A percentile compares a stretch with the other conserved stretches of the same genome.
Evolutionary conservation across 1,140 invertebrate genomes (phyloP).

Genomic region (Episyrphus balteatus): DNA sequence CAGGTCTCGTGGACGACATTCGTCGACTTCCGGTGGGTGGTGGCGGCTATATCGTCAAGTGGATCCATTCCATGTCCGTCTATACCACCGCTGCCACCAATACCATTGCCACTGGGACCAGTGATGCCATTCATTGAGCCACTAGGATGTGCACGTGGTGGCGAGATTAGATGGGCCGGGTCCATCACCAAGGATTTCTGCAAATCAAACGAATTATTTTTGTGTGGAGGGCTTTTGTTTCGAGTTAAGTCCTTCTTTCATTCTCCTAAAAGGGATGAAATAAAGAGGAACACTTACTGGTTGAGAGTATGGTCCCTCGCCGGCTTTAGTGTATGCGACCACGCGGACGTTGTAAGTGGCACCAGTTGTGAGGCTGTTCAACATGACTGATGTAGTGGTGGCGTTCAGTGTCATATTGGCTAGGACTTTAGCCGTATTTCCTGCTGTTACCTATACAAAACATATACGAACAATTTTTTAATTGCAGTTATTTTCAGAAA

Average conservation of each 20-base stretch:
- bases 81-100: constrained; percentile 4
- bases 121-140: constrained; percentile 17
- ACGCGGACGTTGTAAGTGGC: constrained; percentile 60
- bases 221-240: not conserved
- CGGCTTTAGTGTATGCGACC: constrained; percentile 58
- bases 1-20: constrained; percentile 56
- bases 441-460: constrained; percentile 22
- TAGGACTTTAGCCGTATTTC: constrained; percentile 42
- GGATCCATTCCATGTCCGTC: constrained; percentile 20
- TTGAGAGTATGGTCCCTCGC: constrained; percentile 55
- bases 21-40: constrained; percentile 28
- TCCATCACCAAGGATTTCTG: constrained; percentile 46
- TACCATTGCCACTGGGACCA: constrained; percentile 3
- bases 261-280: not conserved
- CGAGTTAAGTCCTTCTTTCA: not conserved
- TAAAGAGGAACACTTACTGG: constrained; percentile 35
- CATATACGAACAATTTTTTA: no score
- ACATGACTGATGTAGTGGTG: constrained; percentile 54
- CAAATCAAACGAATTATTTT: not conserved
- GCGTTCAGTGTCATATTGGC: constrained; percentile 63
- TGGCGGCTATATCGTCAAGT: constrained; percentile 18
- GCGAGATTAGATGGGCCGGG: constrained; percentile 42
- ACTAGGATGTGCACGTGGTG: constrained; percentile 43
- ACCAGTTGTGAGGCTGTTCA: constrained; percentile 61
- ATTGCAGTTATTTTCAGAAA: no score